These are phyloP conservation scores for Ophion ellenae DNA, from an alignment of 2,888 invertebrate species.

Conservation along the genomic window DNA sequence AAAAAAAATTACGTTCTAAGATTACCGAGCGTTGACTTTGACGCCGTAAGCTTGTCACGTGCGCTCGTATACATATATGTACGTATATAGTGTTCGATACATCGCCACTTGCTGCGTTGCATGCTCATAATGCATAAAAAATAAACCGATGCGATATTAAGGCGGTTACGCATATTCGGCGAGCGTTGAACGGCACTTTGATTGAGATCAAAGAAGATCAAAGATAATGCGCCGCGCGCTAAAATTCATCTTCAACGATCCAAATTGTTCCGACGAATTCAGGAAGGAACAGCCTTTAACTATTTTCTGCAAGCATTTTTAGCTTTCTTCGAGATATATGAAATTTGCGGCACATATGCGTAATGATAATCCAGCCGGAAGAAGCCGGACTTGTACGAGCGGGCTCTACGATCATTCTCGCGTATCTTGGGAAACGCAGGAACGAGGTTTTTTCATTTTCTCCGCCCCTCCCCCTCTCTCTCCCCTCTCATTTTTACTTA, in stretches of 20 bases:
- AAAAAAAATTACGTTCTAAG: constrained; percentile 21
- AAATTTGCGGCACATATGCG: constrained; percentile 36
- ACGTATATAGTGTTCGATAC: constrained; percentile 28
- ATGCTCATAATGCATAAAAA: constrained; percentile 63
- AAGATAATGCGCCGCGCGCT: constrained; percentile 27
- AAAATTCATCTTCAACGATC: constrained; percentile 27
- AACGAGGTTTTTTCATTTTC: too few relatives aligned
- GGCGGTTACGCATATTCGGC: constrained; percentile 40
- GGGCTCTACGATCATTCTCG: constrained; percentile 9
- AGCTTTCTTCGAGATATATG: constrained; percentile 16
- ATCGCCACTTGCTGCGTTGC: constrained; percentile 55
- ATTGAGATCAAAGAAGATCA: constrained; percentile 54
- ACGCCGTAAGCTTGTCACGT: neutral
- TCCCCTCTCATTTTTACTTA: too few relatives aligned
- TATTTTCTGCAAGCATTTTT: neutral
- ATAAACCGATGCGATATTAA: constrained; percentile 40
- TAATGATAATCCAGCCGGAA: constrained; percentile 15
- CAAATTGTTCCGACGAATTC: neutral
- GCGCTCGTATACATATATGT: constrained; percentile 15
- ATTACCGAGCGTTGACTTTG: neutral
- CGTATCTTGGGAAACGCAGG: neutral
- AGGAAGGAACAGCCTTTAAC: neutral
- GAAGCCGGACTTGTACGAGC: neutral
- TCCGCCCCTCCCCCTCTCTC: too few relatives aligned
- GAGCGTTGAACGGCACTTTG: constrained; percentile 54